Evolutionary conservation across 2,113 vertebrate genomes (phyloP).

Genomic region (Sinocyclocheilus grahami): DNA sequence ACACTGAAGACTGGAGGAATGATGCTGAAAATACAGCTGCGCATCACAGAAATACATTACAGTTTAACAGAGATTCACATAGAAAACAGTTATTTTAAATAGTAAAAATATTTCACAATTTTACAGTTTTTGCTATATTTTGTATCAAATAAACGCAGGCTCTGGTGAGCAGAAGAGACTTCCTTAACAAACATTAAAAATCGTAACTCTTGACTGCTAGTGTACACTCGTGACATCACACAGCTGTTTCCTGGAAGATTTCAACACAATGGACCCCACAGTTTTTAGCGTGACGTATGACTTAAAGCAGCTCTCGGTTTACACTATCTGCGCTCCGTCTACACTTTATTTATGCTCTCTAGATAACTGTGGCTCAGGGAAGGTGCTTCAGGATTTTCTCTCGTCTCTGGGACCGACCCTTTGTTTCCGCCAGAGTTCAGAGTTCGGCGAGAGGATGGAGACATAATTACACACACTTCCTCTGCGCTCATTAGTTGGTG

Average conservation of each 20-base stretch:
- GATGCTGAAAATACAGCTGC: too few relatives aligned
- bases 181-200: too few relatives aligned
- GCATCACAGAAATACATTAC: too few relatives aligned
- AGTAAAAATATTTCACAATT: too few relatives aligned
- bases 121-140: too few relatives aligned
- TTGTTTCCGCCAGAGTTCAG: background rate
- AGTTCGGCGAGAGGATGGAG: background rate
- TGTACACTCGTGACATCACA: background rate
- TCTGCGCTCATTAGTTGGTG: background rate
- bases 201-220: too few relatives aligned
- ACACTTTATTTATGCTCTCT: too few relatives aligned
- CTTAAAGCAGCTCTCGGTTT: background rate
- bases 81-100: too few relatives aligned
- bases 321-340: background rate
- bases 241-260: conserved; percentile 17
- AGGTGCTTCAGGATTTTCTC: background rate
- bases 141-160: too few relatives aligned
- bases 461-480: conserved; percentile 8
- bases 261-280: background rate
- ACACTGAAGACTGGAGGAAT: too few relatives aligned
- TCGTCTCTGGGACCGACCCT: background rate
- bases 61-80: too few relatives aligned
- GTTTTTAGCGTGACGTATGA: background rate
- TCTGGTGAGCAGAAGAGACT: too few relatives aligned
- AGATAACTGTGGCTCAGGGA: background rate